A percentile compares a stretch with the other conserved stretches of the same genome.
phyloP scores from a whole-genome alignment of 2,113 vertebrate genomes.

The Pluvianellus socialis region DNA sequence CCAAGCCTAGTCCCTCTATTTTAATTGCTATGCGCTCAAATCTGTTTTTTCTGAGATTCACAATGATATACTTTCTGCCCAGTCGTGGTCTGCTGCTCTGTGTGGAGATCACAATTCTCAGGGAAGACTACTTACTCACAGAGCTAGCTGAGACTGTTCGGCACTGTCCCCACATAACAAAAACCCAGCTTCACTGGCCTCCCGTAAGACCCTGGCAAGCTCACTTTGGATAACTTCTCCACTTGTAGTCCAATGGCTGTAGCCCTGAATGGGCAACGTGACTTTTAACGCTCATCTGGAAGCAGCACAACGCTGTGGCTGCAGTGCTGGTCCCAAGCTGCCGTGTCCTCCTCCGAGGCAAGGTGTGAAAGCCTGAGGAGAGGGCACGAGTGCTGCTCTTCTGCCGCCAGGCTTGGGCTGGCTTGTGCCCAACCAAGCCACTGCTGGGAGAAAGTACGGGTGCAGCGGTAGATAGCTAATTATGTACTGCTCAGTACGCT shows the following conservation, averaged over 20 bases:
- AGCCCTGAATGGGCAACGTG: not conserved
- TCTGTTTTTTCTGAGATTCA: not conserved
- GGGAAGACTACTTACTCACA: not conserved
- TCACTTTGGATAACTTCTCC: not conserved
- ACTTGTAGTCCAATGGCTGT: not conserved
- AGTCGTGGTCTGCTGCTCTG: not conserved
- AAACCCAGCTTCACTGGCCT: not conserved
- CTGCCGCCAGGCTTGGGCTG: not conserved
- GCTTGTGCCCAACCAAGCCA: not conserved
- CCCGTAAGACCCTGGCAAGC: not conserved
- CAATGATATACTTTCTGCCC: not conserved
- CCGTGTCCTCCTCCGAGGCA: rapidly evolving
- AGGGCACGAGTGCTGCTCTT: not conserved
- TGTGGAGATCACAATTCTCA: rapidly evolving
- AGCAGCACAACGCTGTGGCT: not conserved
- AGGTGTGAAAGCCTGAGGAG: rapidly evolving
- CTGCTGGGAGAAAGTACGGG: not conserved
- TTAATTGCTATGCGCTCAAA: not conserved
- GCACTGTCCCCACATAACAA: not conserved
- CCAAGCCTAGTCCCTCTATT: not conserved
- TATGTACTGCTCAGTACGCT: rapidly evolving
- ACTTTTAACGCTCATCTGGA: not conserved
- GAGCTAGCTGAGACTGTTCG: not conserved
- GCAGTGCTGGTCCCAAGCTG: not conserved
- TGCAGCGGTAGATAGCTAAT: not conserved